Evolutionary conservation across 2,888 invertebrate genomes (phyloP), one percentile per base, ranked within the genome.

Genomic region (Calameuta filiformis): DNA sequence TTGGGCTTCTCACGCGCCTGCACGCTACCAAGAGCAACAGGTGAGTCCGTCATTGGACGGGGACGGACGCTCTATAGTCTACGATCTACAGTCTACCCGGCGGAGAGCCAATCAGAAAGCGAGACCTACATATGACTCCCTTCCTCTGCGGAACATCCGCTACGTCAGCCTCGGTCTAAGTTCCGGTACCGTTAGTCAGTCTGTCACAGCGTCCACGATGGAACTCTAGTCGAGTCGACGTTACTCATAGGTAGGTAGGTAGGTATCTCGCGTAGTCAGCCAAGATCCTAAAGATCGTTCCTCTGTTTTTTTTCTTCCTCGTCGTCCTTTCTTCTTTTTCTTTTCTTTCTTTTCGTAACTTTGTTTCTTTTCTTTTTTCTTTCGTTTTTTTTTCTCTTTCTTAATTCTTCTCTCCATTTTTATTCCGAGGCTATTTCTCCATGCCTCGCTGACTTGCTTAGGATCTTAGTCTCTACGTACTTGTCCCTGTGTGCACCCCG

Each of bases 61-160:
- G 56, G 33, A 76, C 80, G 79, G 83, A 82, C 83, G 81, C 78
- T 83, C 80, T 83, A 81, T 81, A 81, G 79, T 78, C 83, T 81
- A 76, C 81, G 81, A 79, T 78, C 83, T 81, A 76, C 81, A 80
- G 82, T 86, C 86, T 84, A 81, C 74, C 35, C 74, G 35, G 35
- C 23, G 23, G 71, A 35, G 83, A 82, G 79, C 90, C 91, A 91
- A 91, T 91, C 85, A 83, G 81, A 77, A 78, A 73, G 82, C 89
- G 87, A 90, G 91, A 91, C 91, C 91, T 91, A 91, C 90, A 90
- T 91, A 89, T 86, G 87, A 85, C 84, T 79, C 81, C 79, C 76
- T 75, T 75, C 76, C 69, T 71, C 75, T 74, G 71, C 79, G 76
- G 71, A 78, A 76, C 78, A 78, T 23, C 78, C 35, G 74, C n/a